A percentile compares a stretch with the other conserved stretches of the same genome.
Conservation (phyloP, 2,888 invertebrate genomes). For the Tortrix viridana region DNA sequence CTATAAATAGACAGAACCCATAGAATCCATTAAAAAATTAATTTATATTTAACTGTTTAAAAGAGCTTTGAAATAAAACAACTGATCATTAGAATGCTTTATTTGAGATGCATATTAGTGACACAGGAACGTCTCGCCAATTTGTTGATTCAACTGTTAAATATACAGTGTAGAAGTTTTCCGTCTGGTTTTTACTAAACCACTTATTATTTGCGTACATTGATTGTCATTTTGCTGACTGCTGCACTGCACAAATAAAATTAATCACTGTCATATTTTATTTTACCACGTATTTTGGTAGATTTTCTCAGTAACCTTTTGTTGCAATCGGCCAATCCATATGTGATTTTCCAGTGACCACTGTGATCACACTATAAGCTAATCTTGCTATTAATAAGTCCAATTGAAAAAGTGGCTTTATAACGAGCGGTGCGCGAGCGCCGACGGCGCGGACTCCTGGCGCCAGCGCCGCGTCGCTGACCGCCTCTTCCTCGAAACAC, state of each 20-base stretch:
- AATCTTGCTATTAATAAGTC: slow-evolving; percentile 25
- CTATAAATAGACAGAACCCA: too few relatives aligned
- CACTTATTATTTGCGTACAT: too few relatives aligned
- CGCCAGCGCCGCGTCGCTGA: slow-evolving; percentile 63
- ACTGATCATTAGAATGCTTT: background rate
- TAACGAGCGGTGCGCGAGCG: slow-evolving; percentile 43
- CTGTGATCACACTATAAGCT: background rate
- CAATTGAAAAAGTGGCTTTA: slow-evolving; percentile 47
- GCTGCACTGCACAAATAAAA: too few relatives aligned
- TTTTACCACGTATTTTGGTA: too few relatives aligned
- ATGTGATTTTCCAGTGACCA: too few relatives aligned
- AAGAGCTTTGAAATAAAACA: too few relatives aligned
- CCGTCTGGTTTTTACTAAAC: slow-evolving; percentile 2
- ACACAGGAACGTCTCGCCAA: slow-evolving; percentile 1
- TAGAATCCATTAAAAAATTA: too few relatives aligned
- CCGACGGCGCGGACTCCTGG: slow-evolving; percentile 67
- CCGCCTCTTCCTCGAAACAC: slow-evolving; percentile 72
- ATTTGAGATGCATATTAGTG: background rate
- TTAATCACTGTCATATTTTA: too few relatives aligned
- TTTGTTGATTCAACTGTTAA: background rate
- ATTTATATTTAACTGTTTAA: too few relatives aligned
- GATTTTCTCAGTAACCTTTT: too few relatives aligned
- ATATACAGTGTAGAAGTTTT: slow-evolving; percentile 2
- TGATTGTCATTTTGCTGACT: too few relatives aligned
- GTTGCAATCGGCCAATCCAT: too few relatives aligned